Evolutionary conservation across 2,888 invertebrate species (phyloP).

Genomic region (Patella depressa): DNA sequence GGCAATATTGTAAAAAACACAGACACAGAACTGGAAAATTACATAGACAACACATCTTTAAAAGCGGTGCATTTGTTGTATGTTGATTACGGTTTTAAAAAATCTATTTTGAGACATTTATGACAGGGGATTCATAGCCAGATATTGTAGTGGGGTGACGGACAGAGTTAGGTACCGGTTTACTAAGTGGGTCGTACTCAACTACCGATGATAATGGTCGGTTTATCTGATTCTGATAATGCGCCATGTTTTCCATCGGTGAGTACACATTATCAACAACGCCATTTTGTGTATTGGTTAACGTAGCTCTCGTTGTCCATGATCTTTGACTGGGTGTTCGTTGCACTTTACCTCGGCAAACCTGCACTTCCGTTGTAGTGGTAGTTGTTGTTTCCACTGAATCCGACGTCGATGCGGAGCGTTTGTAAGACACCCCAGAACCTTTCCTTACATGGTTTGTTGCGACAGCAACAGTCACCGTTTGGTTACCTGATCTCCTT

Average conservation of each 20-base stretch:
- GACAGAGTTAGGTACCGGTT: neutral
- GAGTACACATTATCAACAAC: slow-evolving; percentile 1
- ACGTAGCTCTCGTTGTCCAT: neutral
- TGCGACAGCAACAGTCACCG: neutral
- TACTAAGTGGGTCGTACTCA: neutral
- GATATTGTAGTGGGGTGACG: neutral
- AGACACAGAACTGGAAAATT: too few relatives aligned
- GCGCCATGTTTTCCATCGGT: neutral
- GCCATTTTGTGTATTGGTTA: neutral
- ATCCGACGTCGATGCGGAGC: neutral
- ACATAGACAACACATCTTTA: too few relatives aligned
- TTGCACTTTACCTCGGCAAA: neutral
- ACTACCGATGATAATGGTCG: neutral
- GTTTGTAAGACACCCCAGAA: neutral
- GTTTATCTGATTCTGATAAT: slow-evolving; percentile 3
- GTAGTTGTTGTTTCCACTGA: neutral
- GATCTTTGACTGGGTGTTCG: slow-evolving; percentile 2
- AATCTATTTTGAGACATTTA: neutral
- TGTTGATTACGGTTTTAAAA: too few relatives aligned
- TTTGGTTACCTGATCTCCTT: neutral
- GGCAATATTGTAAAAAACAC: too few relatives aligned
- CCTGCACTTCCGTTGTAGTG: neutral
- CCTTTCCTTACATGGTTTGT: neutral
- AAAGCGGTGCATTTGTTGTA: too few relatives aligned
- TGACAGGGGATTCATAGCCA: neutral